Conservation (phyloP, 2,888 invertebrate genomes). For the Caenorhabditis drosophilae region DNA sequence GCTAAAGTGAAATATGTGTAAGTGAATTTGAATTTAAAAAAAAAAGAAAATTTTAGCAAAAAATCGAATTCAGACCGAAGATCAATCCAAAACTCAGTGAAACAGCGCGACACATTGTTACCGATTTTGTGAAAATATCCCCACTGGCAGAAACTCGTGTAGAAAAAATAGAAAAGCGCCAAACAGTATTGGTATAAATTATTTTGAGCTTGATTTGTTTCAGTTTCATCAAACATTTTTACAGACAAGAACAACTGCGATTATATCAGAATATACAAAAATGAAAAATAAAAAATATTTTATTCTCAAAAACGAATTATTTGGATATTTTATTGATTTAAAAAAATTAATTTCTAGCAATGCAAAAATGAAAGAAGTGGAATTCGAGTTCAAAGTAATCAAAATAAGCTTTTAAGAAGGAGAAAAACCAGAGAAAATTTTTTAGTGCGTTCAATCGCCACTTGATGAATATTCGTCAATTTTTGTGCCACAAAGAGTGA, state of each 20-base stretch:
- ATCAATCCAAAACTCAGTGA: too few species aligned
- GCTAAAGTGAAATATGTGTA: too few species aligned
- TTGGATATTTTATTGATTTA: conserved; percentile 13
- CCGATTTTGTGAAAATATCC: too few species aligned
- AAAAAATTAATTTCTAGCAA: background rate
- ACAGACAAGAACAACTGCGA: background rate
- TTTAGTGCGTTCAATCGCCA: conserved; percentile 15
- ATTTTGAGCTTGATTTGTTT: too few species aligned
- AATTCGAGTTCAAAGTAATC: conserved; percentile 23
- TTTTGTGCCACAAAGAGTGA: conserved; percentile 7
- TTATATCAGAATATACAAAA: background rate
- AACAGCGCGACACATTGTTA: too few species aligned
- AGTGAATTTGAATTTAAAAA: too few species aligned
- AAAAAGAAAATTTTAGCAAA: too few species aligned
- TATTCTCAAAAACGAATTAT: background rate
- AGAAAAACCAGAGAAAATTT: too few species aligned
- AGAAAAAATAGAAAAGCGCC: too few species aligned
- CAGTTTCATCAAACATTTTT: background rate
- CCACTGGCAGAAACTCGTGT: too few species aligned
- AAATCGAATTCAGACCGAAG: too few species aligned
- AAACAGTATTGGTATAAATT: too few species aligned
- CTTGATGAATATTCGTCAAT: conserved; percentile 1
- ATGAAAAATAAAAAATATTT: background rate
- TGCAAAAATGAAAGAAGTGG: background rate
- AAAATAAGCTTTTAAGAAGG: background rate